Percentiles rank a stretch among this genome's conserved stretches.
phyloP scores from a whole-genome alignment of 2,888 invertebrate species.

The Chelonus formosanus region DNA sequence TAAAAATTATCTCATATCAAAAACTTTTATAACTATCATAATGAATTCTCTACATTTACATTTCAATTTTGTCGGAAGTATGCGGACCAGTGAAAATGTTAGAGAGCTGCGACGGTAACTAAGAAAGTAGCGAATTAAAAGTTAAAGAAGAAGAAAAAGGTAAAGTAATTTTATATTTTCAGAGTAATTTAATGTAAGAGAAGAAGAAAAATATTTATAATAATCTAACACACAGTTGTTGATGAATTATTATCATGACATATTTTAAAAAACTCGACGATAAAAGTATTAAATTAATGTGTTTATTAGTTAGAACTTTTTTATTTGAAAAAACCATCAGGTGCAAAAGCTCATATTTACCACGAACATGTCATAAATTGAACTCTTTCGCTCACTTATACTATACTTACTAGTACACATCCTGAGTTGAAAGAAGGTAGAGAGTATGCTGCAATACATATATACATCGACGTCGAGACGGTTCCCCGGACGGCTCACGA shows the following conservation, averaged over 20 bases:
- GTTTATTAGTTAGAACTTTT: not conserved
- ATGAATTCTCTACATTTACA: conserved; percentile 37
- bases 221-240: too few relatives aligned
- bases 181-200: too few relatives aligned
- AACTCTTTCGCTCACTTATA: conserved; percentile 14
- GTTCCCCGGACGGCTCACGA: conserved; percentile 30
- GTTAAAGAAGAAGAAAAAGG: not conserved
- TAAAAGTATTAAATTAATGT: not conserved
- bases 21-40: conserved; percentile 21
- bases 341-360: conserved; percentile 4
- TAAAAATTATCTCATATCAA: not conserved
- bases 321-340: not conserved
- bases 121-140: not conserved
- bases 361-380: conserved; percentile 12
- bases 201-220: too few relatives aligned
- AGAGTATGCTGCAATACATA: conserved; percentile 19
- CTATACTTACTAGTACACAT: conserved; percentile 2
- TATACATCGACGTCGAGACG: conserved; percentile 28
- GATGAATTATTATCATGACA: too few relatives aligned
- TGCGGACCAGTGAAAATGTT: not conserved
- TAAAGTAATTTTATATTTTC: too few relatives aligned
- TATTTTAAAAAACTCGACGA: too few relatives aligned
- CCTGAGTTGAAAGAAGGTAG: not conserved
- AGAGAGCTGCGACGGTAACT: not conserved
- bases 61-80: conserved; percentile 31